These are phyloP conservation scores for Leptarthrus brevirostris DNA, from an alignment of 2,888 invertebrate genomes.

Conservation along the genomic window DNA sequence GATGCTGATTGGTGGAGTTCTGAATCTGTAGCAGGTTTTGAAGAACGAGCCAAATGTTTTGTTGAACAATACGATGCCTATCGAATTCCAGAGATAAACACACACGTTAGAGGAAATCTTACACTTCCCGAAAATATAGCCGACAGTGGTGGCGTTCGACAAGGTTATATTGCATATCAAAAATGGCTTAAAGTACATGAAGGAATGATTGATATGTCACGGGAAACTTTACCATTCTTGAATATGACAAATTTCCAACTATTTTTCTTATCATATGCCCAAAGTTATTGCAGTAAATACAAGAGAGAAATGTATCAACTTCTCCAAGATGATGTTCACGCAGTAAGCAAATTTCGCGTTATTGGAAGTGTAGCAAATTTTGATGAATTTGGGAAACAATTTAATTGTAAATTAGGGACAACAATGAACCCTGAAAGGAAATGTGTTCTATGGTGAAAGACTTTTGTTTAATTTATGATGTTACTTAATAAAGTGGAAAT, in stretches of 20 bases:
- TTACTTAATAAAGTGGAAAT: no score
- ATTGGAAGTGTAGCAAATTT: constrained; percentile 43
- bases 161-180: constrained; percentile 10
- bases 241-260: constrained; percentile 39
- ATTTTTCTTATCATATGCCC: constrained; percentile 32
- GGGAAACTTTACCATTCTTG: not conserved
- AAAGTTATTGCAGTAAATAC: constrained; percentile 8
- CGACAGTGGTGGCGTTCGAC: constrained; percentile 18
- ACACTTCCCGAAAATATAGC: constrained; percentile 13
- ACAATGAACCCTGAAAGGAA: constrained; percentile 27
- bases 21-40: not conserved
- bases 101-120: not conserved
- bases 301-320: not conserved
- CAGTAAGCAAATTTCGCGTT: constrained; percentile 17
- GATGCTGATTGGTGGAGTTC: not conserved
- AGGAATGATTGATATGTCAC: not conserved
- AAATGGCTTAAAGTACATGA: constrained; percentile 17
- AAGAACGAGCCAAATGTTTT: constrained; percentile 14
- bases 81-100: not conserved
- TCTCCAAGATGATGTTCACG: not conserved
- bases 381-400: constrained; percentile 22
- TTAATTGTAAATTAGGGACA: constrained; percentile 24
- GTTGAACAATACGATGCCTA: constrained; percentile 4
- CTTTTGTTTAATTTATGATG: no score
- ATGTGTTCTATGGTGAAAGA: constrained; percentile 34